Evolutionary conservation across 2,888 invertebrate genomes (phyloP).

Genomic region (Lathronympha strigana): DNA sequence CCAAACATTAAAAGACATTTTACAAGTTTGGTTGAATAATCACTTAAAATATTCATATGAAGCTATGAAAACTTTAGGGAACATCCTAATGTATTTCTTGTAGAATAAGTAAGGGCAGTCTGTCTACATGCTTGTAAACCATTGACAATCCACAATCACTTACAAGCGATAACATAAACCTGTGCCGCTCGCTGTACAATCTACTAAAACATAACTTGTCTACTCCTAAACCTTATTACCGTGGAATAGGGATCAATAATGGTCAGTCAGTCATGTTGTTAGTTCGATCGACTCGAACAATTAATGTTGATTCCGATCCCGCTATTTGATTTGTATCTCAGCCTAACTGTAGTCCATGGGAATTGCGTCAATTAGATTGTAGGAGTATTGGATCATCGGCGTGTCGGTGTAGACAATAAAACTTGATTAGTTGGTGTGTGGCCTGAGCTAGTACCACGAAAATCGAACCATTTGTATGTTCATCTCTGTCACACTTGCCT

Average conservation of each 20-base stretch:
- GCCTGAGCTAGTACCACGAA: constrained; percentile 27
- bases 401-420: constrained; percentile 58
- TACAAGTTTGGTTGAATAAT: no score
- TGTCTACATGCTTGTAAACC: not conserved
- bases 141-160: constrained; percentile 32
- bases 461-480: no score
- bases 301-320: constrained; percentile 75
- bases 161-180: constrained; percentile 45
- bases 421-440: constrained; percentile 57
- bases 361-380: constrained; percentile 70
- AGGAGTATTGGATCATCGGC: constrained; percentile 48
- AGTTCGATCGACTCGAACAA: constrained; percentile 65
- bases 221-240: not conserved
- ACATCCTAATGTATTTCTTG: no score
- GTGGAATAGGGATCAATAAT: not conserved
- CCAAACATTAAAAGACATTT: no score
- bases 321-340: constrained; percentile 71
- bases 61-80: no score
- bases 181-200: constrained; percentile 48
- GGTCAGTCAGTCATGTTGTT: not conserved
- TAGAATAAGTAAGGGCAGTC: not conserved
- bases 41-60: no score
- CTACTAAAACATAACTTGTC: not conserved
- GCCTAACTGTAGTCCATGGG: constrained; percentile 68
- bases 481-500: no score